phyloP scores from a whole-genome alignment of 92 coral and sea anemone species.

The Pocillopora grandis region DNA sequence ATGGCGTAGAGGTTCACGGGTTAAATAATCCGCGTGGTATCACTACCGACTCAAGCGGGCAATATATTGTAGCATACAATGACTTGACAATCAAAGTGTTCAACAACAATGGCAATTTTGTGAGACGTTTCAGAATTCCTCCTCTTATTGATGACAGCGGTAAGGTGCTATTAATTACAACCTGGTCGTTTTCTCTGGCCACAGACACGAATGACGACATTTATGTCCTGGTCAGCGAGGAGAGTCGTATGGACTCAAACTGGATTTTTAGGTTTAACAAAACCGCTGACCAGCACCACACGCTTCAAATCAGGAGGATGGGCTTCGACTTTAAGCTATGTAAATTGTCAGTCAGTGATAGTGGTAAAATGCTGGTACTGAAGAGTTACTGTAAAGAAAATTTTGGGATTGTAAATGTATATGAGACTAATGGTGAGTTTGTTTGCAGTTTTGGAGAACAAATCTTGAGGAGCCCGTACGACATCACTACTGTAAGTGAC shows the following conservation, averaged over 20 bases:
- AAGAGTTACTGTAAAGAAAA: too few relatives aligned
- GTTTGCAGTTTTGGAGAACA: too few relatives aligned
- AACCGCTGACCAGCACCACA: background rate
- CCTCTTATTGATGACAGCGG: background rate
- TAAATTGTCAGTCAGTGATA: background rate
- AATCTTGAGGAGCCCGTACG: too few relatives aligned
- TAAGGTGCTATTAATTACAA: too few relatives aligned
- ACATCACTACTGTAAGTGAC: too few relatives aligned
- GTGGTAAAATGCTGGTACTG: background rate
- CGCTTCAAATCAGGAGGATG: background rate
- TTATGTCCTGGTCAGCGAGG: background rate
- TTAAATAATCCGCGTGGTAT: slow-evolving; percentile 40
- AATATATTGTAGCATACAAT: slow-evolving; percentile 48
- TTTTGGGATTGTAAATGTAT: background rate
- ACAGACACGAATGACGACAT: background rate
- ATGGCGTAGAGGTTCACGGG: slow-evolving; percentile 16
- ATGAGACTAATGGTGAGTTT: background rate
- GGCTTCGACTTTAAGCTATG: too few relatives aligned
- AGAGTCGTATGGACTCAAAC: background rate
- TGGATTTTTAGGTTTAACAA: background rate
- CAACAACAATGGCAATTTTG: slow-evolving; percentile 41
- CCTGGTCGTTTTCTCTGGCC: too few relatives aligned
- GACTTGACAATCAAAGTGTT: slow-evolving; percentile 48
- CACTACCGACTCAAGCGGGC: slow-evolving; percentile 40
- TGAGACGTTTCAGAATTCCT: slow-evolving; percentile 1